phyloP scores from a whole-genome alignment of 2,888 invertebrate genomes.

The Eilema griseolum region DNA sequence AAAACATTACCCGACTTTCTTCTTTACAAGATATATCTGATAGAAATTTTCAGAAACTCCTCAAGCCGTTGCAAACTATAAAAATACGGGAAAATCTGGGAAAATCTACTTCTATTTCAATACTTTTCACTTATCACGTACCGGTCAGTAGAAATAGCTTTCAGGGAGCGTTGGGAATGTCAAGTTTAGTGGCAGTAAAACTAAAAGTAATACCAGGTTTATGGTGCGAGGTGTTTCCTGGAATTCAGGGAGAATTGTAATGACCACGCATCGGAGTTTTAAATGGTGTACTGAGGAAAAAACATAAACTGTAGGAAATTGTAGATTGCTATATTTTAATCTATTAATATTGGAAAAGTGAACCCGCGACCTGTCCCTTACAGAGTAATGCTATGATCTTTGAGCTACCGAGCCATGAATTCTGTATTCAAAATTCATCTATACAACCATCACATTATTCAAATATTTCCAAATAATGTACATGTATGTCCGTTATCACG shows the following conservation, averaged over 20 bases:
- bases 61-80: background rate
- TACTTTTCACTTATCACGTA: constrained; percentile 17
- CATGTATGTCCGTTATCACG: no score
- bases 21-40: background rate
- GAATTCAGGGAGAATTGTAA: constrained; percentile 27
- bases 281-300: background rate
- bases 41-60: background rate
- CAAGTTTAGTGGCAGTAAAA: constrained; percentile 40
- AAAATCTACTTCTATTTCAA: constrained; percentile 14
- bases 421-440: no score
- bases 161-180: constrained; percentile 25
- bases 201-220: constrained; percentile 35
- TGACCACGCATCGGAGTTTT: constrained; percentile 21
- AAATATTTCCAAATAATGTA: no score
- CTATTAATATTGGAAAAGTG: no score
- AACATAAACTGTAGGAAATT: background rate
- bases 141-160: constrained; percentile 37
- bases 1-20: no score
- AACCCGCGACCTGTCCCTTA: no score
- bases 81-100: constrained; percentile 10
- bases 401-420: no score
- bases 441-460: no score
- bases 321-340: background rate
- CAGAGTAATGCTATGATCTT: no score
- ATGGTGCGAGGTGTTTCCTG: constrained; percentile 33